phyloP scores from a whole-genome alignment of 2,113 vertebrate species.

The Oryzias javanicus region DNA sequence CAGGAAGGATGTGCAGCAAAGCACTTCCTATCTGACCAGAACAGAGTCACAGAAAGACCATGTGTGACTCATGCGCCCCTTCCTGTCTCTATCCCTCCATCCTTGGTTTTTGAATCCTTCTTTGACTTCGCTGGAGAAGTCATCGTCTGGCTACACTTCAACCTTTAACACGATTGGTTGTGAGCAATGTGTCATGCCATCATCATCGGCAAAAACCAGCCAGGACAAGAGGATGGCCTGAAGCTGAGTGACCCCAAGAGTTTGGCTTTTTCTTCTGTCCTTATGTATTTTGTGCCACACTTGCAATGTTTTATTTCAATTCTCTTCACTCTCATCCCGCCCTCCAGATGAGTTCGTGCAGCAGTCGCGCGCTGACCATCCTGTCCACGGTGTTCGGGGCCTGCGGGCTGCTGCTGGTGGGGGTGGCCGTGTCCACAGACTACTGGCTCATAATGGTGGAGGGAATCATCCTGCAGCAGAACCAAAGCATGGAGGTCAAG shows the following conservation, averaged over 20 bases:
- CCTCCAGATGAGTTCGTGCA: constrained; percentile 88
- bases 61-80: constrained; percentile 45
- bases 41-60: constrained; percentile 47
- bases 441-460: constrained; percentile 95
- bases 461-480: constrained; percentile 88
- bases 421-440: constrained; percentile 92
- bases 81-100: constrained; percentile 14
- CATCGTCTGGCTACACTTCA: constrained; percentile 45
- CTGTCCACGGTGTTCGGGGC: constrained; percentile 92
- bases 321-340: constrained; percentile 8
- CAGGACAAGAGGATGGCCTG: constrained; percentile 35
- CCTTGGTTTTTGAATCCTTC: constrained; percentile 7
- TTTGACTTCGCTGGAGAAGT: constrained; percentile 35
- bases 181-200: constrained; percentile 40
- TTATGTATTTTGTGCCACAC: not conserved
- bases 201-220: constrained; percentile 42
- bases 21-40: constrained; percentile 35
- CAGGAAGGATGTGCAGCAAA: constrained; percentile 33
- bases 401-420: constrained; percentile 88
- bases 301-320: constrained; percentile 6
- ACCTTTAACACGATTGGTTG: constrained; percentile 59
- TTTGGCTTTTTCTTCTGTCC: not conserved
- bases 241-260: constrained; percentile 35
- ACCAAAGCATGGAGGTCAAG: constrained; percentile 92
- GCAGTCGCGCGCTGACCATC: constrained; percentile 90